Conservation (phyloP, 2,888 invertebrate genomes). For the Baccha elongata region DNA sequence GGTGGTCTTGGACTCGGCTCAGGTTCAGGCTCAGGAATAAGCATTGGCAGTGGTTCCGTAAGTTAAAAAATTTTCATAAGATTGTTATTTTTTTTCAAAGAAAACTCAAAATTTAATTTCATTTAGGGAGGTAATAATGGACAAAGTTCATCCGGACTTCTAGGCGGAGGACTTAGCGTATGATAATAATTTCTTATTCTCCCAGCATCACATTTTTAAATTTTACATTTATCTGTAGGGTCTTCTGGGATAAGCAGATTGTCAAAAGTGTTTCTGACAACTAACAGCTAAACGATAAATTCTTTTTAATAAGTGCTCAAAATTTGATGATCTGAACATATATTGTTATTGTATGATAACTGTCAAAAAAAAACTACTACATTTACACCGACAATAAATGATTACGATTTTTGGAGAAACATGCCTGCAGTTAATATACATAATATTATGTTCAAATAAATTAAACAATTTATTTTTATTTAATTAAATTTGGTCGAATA, state of each 20-base stretch:
- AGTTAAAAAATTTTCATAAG: too few species aligned
- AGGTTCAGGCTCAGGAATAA: too few species aligned
- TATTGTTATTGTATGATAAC: not conserved
- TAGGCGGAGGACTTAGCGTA: too few species aligned
- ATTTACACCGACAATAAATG: slow-evolving; percentile 2
- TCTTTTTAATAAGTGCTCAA: not conserved
- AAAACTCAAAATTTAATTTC: too few species aligned
- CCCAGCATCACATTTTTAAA: too few species aligned
- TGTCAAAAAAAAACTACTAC: not conserved
- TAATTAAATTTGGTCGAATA: not conserved
- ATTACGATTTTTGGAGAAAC: not conserved
- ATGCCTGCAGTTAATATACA: not conserved
- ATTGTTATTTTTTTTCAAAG: too few species aligned
- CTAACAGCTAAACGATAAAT: not conserved
- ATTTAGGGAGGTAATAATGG: too few species aligned
- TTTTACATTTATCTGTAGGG: too few species aligned
- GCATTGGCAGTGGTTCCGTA: too few species aligned
- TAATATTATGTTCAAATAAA: not conserved
- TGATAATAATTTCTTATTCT: too few species aligned
- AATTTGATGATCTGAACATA: not conserved
- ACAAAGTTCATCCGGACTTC: too few species aligned
- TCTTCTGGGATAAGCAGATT: not conserved
- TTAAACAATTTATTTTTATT: not conserved
- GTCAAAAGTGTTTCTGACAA: not conserved
- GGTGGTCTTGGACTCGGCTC: too few species aligned